Evolutionary conservation across 2,113 vertebrate species (phyloP).

Genomic region (Otocyon megalotis): DNA sequence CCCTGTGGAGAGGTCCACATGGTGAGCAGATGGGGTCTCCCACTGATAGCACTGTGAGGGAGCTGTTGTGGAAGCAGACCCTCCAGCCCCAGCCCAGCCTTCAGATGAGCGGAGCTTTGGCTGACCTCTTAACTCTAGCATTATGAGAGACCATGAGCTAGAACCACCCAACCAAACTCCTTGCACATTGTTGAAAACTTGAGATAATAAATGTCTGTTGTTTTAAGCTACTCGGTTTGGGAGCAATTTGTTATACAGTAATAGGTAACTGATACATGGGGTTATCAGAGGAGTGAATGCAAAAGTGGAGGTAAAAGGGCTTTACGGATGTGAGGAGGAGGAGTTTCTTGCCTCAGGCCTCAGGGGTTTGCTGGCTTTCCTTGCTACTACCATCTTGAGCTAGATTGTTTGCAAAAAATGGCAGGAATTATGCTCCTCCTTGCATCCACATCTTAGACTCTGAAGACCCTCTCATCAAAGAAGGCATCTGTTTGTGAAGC

Average conservation of each 20-base stretch:
- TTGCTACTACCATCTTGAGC: background rate
- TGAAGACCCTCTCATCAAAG: background rate
- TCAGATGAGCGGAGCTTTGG: background rate
- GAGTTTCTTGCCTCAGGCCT: background rate
- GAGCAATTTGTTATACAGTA: background rate
- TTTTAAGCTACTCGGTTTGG: background rate
- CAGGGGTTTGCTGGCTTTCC: background rate
- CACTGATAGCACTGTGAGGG: background rate
- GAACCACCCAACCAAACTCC: background rate
- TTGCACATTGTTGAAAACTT: background rate
- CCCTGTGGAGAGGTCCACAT: background rate
- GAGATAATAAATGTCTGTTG: background rate
- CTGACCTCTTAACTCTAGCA: background rate
- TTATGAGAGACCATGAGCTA: background rate
- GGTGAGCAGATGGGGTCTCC: background rate
- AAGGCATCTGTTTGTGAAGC: background rate
- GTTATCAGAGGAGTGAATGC: background rate
- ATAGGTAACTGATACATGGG: background rate
- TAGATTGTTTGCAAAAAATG: background rate
- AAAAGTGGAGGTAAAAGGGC: background rate
- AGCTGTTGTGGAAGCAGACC: background rate
- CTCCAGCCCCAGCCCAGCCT: background rate
- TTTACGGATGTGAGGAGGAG: background rate
- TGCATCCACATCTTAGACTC: background rate
- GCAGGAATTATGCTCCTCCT: background rate